These are phyloP conservation scores for Talpa occidentalis DNA, from an alignment of 2,113 vertebrate genomes.

Conservation along the genomic window DNA sequence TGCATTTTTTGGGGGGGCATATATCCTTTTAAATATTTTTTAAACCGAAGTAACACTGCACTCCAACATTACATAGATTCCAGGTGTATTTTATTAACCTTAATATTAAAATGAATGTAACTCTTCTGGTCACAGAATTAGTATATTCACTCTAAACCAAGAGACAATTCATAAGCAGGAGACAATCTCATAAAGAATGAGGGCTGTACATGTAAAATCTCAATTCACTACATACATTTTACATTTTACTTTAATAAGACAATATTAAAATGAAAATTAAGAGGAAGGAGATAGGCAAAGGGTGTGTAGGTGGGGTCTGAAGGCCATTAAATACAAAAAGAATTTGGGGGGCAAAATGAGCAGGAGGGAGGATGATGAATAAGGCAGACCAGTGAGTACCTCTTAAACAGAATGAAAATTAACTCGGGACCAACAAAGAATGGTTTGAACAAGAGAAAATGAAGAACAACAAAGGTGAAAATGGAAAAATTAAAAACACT, in stretches of 20 bases:
- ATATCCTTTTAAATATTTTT: no score
- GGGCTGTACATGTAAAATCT: rapidly evolving
- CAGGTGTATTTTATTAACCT: not conserved
- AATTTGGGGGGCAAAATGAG: not conserved
- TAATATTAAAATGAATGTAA: not conserved
- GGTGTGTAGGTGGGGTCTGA: not conserved
- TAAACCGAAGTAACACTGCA: no score
- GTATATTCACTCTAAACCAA: not conserved
- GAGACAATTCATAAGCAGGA: not conserved
- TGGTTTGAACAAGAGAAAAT: not conserved
- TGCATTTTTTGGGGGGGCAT: not conserved
- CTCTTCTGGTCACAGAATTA: not conserved
- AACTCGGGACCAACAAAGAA: not conserved
- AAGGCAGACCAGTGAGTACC: not conserved
- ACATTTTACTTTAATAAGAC: not conserved
- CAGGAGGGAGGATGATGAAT: rapidly evolving
- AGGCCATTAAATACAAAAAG: not conserved
- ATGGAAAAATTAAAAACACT: not conserved
- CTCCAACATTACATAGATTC: no score
- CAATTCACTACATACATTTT: not conserved
- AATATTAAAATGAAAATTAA: not conserved
- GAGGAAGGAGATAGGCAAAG: not conserved
- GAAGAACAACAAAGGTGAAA: not conserved
- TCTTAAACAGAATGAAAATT: not conserved
- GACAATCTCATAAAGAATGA: not conserved